Evolutionary conservation across 2,797 vertebrate species (phyloP).

Genomic region (Miichthys miiuy): DNA sequence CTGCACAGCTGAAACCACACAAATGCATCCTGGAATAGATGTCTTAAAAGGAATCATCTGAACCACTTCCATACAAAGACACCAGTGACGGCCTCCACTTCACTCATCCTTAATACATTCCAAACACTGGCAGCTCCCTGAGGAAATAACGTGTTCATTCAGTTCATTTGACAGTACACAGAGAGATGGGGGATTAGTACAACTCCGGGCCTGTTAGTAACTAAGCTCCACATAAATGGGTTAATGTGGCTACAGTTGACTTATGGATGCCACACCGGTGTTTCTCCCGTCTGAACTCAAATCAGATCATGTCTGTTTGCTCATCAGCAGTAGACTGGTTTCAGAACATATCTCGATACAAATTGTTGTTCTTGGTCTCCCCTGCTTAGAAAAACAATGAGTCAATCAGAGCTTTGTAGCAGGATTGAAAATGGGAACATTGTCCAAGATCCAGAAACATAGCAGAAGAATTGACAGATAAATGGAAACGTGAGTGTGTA

Average conservation of each 20-base stretch:
- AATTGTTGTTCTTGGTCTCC: too few species aligned
- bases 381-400: too few species aligned
- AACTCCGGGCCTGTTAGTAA: conserved; percentile 30
- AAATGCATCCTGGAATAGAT: conserved; percentile 51
- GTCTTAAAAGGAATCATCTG: conserved; percentile 39
- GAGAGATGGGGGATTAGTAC: conserved; percentile 23
- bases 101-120: conserved; percentile 43
- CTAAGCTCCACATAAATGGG: conserved; percentile 7
- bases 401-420: neutral
- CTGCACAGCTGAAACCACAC: conserved; percentile 38
- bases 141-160: conserved; percentile 55
- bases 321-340: neutral
- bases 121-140: conserved; percentile 35
- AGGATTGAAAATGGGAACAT: neutral
- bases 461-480: neutral
- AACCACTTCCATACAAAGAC: conserved; percentile 43
- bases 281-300: neutral
- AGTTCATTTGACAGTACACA: conserved; percentile 23
- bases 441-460: neutral
- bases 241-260: neutral
- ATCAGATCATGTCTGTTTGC: neutral
- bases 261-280: neutral
- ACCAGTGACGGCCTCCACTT: conserved; percentile 32
- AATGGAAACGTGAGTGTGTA: neutral
- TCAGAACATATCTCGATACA: neutral